Base-by-base conservation (phyloP, 2,797 vertebrate genomes). In the Liparis tanakae region DNA sequence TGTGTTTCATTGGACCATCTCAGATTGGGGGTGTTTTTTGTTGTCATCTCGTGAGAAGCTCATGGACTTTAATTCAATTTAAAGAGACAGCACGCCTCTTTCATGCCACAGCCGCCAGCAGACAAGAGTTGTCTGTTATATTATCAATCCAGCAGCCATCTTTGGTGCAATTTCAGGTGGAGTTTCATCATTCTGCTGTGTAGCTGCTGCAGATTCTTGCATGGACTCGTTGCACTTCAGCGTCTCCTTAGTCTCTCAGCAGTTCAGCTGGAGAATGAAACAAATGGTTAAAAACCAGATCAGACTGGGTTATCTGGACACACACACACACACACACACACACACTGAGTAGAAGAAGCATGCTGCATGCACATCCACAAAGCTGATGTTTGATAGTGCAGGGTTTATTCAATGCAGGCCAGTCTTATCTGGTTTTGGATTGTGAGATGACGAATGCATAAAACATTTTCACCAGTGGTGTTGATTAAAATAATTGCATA, bases 111-210 rank as follows among this genome's bases (percentile, higher is more conserved):
- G 6, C 12, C 22, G 13, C 46, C 48, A 14, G 56, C 36, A 41
- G 59, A 67, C 22, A 63, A 78, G 22, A 73, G 46, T 72, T 79
- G 39, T 18, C 20, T 70, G 64, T 57, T 67, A 75, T 83, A 67
- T 48, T 84, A 67, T 82, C 75, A 78, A 53, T 73, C 83, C 78
- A 89, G 87, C 85, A 91, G 91, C 91, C 90, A 90, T 91, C 74
- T 91, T 91, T 91, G 88, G 77, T 90, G 90, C 86, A 91, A 77
- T 87, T 89, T 59, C 80, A 82, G 76, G 60, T 70, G 63, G 78
- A 80, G 81, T 88, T 90, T 83, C 84, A 72, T 91, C 88, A 86
- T 74, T 66, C 55, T 57, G 33, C 56, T 51, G 48, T n/a, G n/a
- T 39, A 79, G 80, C 57, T 17, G 36, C 18, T 69, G 70, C 73